Percentiles rank a stretch among this genome's conserved stretches.
Conservation (phyloP, 2,888 invertebrate species). For the Conops quadrifasciatus region DNA sequence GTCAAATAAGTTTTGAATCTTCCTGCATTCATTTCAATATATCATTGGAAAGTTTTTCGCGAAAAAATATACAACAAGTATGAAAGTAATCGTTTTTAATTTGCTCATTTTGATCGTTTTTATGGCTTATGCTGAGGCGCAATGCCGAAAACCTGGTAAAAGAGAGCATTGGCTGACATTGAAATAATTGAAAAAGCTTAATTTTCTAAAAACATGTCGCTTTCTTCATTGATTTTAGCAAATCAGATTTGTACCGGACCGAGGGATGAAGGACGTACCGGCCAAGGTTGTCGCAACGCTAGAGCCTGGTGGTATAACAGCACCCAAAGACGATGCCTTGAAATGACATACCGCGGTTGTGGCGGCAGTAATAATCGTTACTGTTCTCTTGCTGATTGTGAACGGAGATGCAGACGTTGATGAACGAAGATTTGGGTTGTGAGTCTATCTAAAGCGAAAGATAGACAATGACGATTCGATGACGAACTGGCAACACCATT, state of each 20-base stretch:
- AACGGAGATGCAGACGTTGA: neutral
- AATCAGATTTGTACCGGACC: neutral
- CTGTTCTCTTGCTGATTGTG: neutral
- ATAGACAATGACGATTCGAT: too few relatives aligned
- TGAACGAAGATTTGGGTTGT: too few relatives aligned
- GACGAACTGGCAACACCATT: too few relatives aligned
- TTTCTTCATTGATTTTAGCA: neutral
- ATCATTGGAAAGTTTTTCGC: too few relatives aligned
- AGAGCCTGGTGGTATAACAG: neutral
- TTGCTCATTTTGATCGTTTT: neutral
- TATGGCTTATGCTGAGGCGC: neutral
- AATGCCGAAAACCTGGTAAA: neutral
- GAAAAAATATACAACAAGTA: neutral
- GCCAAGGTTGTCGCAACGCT: neutral
- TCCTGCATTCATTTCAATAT: too few relatives aligned
- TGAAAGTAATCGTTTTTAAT: neutral
- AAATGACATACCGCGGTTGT: conserved; percentile 2
- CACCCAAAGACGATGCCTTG: neutral
- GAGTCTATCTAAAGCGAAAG: too few relatives aligned
- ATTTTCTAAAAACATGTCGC: neutral
- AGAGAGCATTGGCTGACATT: neutral
- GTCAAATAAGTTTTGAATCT: too few relatives aligned
- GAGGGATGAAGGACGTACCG: neutral
- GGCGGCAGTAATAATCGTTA: neutral
- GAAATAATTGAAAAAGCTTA: neutral